These are phyloP conservation scores for Noctua pronuba DNA, from an alignment of 2,888 invertebrate species.

Conservation along the genomic window DNA sequence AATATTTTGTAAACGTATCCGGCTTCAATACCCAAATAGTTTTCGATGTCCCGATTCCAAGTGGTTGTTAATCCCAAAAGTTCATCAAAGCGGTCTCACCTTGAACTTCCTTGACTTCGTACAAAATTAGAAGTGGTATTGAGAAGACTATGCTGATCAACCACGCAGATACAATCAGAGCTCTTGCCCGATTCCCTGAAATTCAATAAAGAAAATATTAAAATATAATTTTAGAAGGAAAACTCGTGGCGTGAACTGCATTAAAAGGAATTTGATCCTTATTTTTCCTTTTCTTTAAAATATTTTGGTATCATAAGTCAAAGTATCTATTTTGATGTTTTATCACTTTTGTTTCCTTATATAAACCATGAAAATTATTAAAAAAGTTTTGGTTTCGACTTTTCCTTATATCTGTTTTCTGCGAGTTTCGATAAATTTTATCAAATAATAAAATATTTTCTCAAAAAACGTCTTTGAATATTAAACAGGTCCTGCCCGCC, in stretches of 20 bases:
- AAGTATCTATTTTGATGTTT: neutral
- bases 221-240: constrained; percentile 13
- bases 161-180: constrained; percentile 95
- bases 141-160: constrained; percentile 95
- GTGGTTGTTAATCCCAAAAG: neutral
- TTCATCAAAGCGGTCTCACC: constrained; percentile 84
- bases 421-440: neutral
- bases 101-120: constrained; percentile 95
- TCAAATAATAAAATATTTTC: neutral
- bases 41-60: neutral
- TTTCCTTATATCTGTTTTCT: neutral
- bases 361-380: neutral
- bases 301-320: neutral
- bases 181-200: constrained; percentile 96
- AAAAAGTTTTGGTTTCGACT: neutral
- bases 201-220: constrained; percentile 59
- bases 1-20: neutral
- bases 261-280: constrained; percentile 9
- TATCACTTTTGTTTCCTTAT: neutral
- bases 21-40: neutral
- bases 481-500: neutral
- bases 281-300: neutral
- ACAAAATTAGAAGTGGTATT: constrained; percentile 94
- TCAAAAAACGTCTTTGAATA: neutral
- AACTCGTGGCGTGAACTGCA: constrained; percentile 1